Evolutionary conservation across 2,797 vertebrate genomes (phyloP), one percentile per base, ranked within the genome.

Genomic region (Decapterus maruadsi): DNA sequence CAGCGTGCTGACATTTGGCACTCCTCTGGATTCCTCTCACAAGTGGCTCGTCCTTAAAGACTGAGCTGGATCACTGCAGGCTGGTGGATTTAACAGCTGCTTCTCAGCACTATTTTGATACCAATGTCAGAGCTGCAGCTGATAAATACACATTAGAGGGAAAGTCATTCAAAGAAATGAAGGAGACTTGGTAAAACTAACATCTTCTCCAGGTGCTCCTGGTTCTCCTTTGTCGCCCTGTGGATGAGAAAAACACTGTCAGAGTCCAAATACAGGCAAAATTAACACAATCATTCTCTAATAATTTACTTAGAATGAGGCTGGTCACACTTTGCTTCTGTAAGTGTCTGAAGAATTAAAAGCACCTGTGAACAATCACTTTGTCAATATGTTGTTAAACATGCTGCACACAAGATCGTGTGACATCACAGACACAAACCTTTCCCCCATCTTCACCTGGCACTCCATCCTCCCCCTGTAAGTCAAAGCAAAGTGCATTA

Each of bases 381-480:
- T 26, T 26, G 26, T 3, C 26, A 26, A 26, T 26, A 26, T 26
- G 26, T 26, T 26, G 26, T 26, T 26, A 26, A 26, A 26, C 26
- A 26, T 26, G 26, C 26, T 26, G 26, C 26, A 26, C 26, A 26
- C 26, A 26, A 3, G 26, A 26, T 26, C 40, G 40, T 6, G 34
- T 36, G 34, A 36, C 8, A n/a, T n/a, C 9, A 38, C 9, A 38
- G 36, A 9, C 22, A 84, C 90, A 75, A 87, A 99, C 98, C 97
- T 99, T 99, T 76, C 96, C 97, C 5, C 98, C 98, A 4, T 98
- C 97, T 90, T 99, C 97, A 90, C 98, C 98, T 1, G 98, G 97
- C 0, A 95, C 95, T 4, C 98, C 98, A 0, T 98, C 96, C 78
- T 98, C 97, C 50, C 97, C 98, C 97, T 99, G 90, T 3, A 69